A percentile compares a stretch with the other conserved stretches of the same genome.
These are phyloP conservation scores for Xylocopa sonorina DNA, from an alignment of 1,140 invertebrate genomes.

Conservation along the genomic window DNA sequence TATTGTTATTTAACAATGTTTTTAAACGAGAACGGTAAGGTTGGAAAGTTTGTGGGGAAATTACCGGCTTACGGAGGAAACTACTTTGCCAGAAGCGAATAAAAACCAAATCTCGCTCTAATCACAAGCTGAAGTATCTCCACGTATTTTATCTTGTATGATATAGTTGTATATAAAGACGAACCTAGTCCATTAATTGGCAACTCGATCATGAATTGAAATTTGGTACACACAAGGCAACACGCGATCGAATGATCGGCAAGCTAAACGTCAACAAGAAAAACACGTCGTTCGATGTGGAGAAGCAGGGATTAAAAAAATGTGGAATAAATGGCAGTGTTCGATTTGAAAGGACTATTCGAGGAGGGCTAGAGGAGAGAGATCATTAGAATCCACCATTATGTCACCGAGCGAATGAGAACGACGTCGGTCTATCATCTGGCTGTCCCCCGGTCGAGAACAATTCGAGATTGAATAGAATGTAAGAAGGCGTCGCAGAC, in stretches of 20 bases:
- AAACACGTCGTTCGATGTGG: background rate
- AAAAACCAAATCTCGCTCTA: too few species aligned
- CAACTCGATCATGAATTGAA: background rate
- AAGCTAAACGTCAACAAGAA: background rate
- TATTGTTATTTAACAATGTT: background rate
- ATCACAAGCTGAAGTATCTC: too few species aligned
- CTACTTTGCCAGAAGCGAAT: too few species aligned
- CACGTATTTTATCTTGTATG: too few species aligned
- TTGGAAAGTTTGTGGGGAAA: too few species aligned
- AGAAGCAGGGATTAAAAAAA: background rate
- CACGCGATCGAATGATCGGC: background rate
- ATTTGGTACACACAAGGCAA: background rate
- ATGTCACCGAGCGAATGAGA: constrained; percentile 6
- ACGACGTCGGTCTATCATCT: constrained; percentile 39
- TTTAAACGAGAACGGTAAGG: too few species aligned
- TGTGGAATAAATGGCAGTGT: background rate
- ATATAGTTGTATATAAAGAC: too few species aligned
- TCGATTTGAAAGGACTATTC: background rate
- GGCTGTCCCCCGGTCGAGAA: constrained; percentile 24
- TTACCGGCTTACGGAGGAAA: too few species aligned
- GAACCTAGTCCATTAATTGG: background rate
- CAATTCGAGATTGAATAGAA: constrained; percentile 50
- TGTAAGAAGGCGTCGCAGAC: constrained; percentile 34
- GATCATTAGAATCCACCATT: constrained; percentile 46
- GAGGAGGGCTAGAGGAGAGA: background rate